Evolutionary conservation across 2,113 vertebrate species (phyloP).

Genomic region (Neomonachus schauinslandi): DNA sequence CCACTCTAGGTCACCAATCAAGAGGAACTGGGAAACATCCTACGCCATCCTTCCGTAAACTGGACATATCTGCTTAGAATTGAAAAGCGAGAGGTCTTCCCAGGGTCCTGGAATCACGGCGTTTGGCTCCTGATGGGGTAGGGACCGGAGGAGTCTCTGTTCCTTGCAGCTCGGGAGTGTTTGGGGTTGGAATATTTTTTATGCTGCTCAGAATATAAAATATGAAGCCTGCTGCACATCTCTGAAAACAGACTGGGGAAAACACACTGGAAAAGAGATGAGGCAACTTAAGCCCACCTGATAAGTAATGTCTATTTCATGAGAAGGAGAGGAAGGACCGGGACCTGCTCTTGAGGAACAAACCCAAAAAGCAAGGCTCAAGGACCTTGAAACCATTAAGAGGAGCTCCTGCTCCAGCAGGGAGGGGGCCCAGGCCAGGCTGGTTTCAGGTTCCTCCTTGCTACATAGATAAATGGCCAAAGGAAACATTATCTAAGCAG

Average conservation of each 20-base stretch:
- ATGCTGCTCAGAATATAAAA: constrained; percentile 46
- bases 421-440: not conserved
- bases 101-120: not conserved
- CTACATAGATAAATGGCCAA: constrained; percentile 85
- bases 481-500: constrained; percentile 87
- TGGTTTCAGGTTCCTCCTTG: constrained; percentile 71
- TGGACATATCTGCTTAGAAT: not conserved
- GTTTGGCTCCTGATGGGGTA: not conserved
- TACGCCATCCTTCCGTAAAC: not conserved
- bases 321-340: not conserved
- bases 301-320: constrained; percentile 45
- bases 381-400: not conserved
- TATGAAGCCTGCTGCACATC: not conserved
- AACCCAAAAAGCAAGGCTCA: not conserved
- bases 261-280: not conserved
- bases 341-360: constrained; percentile 63
- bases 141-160: not conserved
- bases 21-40: not conserved
- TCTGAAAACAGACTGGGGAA: constrained; percentile 38
- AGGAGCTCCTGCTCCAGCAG: constrained; percentile 47
- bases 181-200: not conserved
- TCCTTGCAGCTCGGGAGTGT: not conserved
- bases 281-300: constrained; percentile 27
- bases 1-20: not conserved
- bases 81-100: not conserved